phyloP scores from a whole-genome alignment of 2,113 vertebrate genomes.

The Malurus elegans region DNA sequence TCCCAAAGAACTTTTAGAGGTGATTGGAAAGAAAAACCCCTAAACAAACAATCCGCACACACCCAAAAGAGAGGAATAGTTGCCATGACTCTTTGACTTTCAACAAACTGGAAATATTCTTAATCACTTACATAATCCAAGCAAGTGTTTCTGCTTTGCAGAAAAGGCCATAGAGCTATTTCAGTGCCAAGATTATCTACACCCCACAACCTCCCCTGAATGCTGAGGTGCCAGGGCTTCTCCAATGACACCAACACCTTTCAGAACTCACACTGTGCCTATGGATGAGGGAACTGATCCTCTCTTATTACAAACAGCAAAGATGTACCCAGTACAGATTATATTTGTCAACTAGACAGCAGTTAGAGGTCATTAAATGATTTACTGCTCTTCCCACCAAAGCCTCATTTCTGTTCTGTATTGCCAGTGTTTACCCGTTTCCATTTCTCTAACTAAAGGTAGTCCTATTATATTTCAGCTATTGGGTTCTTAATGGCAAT shows the following conservation, averaged over 20 bases:
- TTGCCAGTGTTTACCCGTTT: not conserved
- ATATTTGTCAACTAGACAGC: not conserved
- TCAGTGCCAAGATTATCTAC: not conserved
- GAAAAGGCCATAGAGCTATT: not conserved
- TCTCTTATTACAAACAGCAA: not conserved
- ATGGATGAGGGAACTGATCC: not conserved
- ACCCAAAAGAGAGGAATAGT: not conserved
- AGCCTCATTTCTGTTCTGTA: not conserved
- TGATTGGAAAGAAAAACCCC: not conserved
- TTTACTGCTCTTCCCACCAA: not conserved
- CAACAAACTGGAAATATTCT: not conserved
- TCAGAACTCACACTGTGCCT: not conserved
- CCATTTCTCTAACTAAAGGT: not conserved
- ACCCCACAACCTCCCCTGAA: not conserved
- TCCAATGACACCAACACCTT: accelerated
- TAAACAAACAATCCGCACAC: not conserved
- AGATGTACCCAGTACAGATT: not conserved
- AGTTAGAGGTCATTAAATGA: not conserved
- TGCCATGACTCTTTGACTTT: not conserved
- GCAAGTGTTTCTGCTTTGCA: not conserved
- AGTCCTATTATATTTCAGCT: not conserved
- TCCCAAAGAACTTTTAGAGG: not conserved
- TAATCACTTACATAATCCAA: accelerated
- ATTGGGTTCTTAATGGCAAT: not conserved
- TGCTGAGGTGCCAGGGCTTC: not conserved